phyloP scores from a whole-genome alignment of 2,888 invertebrate genomes.

The Machimus rusticus region DNA sequence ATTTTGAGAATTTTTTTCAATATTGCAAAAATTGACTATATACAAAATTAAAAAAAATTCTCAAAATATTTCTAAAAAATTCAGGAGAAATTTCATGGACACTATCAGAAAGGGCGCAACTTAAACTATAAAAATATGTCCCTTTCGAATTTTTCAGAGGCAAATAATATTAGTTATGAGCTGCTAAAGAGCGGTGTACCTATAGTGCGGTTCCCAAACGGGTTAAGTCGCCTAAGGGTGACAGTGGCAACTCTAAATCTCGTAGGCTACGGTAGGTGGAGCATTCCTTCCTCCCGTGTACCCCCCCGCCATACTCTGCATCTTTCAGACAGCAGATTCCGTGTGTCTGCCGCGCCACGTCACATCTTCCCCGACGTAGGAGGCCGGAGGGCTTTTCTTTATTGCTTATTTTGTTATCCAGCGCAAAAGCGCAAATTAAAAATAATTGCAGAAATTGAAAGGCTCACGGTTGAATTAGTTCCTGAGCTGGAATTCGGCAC shows the following conservation, averaged over 20 bases:
- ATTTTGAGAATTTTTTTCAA: too few relatives aligned
- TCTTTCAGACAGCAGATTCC: neutral
- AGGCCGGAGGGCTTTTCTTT: neutral
- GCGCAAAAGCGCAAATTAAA: conserved; percentile 35
- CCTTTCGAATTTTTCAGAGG: too few relatives aligned
- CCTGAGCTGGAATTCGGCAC: neutral
- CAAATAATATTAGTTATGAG: too few relatives aligned
- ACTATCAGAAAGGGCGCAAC: too few relatives aligned
- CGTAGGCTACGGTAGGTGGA: neutral
- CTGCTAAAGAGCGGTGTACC: too few relatives aligned
- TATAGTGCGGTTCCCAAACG: too few relatives aligned
- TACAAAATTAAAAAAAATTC: too few relatives aligned
- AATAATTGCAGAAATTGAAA: conserved; percentile 46
- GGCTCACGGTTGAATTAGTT: conserved; percentile 16
- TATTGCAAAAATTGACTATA: too few relatives aligned
- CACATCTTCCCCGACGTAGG: neutral
- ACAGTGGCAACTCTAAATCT: neutral
- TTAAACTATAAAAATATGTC: too few relatives aligned
- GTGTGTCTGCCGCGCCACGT: neutral
- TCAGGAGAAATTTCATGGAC: too few relatives aligned
- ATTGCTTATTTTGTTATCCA: conserved; percentile 14
- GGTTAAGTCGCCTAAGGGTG: neutral
- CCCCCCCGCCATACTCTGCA: neutral
- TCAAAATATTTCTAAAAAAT: too few relatives aligned
- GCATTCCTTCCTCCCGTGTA: neutral